Evolutionary conservation across 2,888 invertebrate genomes (phyloP), one percentile per base, ranked within the genome.

Genomic region (Agriotes lineatus): DNA sequence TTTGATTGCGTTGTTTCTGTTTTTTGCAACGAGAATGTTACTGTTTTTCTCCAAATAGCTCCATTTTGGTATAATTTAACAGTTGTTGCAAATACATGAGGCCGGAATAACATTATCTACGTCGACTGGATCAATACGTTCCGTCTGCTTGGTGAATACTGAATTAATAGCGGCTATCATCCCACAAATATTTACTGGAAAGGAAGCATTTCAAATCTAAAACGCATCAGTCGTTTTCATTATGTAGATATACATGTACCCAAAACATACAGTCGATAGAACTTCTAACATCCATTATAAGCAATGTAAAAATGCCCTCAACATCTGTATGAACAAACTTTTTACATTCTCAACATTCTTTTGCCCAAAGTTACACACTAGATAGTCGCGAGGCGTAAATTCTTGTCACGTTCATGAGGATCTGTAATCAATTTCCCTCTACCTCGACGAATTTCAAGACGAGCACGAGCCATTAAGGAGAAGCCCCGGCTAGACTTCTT

Each of bases 401-500:
- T 63, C 35, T 33, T 22, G 33, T 44, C 63, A 54, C 63, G 63
- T 56, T 4, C 33, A 1, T 4, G 5, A 54, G 44, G 42, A 63
- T 63, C 30, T 42, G 54, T 63, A 63, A 63, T 44, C 63, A 63
- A 63, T 63, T 63, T 63, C 37, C 22, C 10, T 3, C 19, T 39
- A 25, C 54, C 20, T 48, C n/a, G 10, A 25, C 33, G 48, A 60
- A 60, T 44, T 12, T 44, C 33, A 52, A 52, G 52, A n/a, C 25
- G 30, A 33, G 16, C 16, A 7, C 52, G 16, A 16, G 30, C 10
- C 2, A 4, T 20, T 12, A 30, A 52, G 3, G 12, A 52, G 33
- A 52, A 16, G 50, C 39, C 9, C 56, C 60, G 67, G 22, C 45
- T 42, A 33, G 25, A 25, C 25, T 25, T 25, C 25, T 7, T 7